Evolutionary conservation across 2,113 vertebrate species (phyloP).

Genomic region (Reinhardtius hippoglossoides): DNA sequence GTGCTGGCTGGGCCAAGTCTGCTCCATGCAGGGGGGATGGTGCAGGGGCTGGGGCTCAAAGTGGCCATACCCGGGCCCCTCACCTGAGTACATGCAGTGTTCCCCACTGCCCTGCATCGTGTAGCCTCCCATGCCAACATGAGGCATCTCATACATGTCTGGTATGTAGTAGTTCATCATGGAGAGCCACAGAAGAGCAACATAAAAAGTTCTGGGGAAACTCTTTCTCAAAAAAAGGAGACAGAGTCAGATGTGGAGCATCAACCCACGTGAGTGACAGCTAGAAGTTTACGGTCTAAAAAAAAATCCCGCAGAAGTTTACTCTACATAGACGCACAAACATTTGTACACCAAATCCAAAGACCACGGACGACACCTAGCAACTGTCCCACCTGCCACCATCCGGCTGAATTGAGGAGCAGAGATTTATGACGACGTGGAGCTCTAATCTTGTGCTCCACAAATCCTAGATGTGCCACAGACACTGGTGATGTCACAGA

Average conservation of each 20-base stretch:
- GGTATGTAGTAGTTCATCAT: constrained; percentile 93
- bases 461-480: constrained; percentile 88
- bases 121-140: constrained; percentile 84
- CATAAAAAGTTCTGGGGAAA: not conserved
- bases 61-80: constrained; percentile 86
- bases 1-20: constrained; percentile 91
- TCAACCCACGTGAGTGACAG: not conserved
- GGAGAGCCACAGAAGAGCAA: constrained; percentile 32
- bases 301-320: not conserved
- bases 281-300: not conserved
- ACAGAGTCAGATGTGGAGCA: not conserved
- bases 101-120: constrained; percentile 85
- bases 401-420: constrained; percentile 85
- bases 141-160: constrained; percentile 90
- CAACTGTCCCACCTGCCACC: constrained; percentile 72
- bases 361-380: constrained; percentile 38
- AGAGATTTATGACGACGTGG: constrained; percentile 90
- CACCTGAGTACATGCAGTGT: constrained; percentile 89
- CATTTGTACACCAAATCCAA: constrained; percentile 78
- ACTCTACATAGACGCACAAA: constrained; percentile 75
- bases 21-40: constrained; percentile 91
- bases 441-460: constrained; percentile 90
- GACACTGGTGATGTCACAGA: constrained; percentile 81
- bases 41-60: constrained; percentile 89
- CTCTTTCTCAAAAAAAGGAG: not conserved